Evolutionary conservation across 2,113 vertebrate species (phyloP).

Genomic region (Petromus typicus): DNA sequence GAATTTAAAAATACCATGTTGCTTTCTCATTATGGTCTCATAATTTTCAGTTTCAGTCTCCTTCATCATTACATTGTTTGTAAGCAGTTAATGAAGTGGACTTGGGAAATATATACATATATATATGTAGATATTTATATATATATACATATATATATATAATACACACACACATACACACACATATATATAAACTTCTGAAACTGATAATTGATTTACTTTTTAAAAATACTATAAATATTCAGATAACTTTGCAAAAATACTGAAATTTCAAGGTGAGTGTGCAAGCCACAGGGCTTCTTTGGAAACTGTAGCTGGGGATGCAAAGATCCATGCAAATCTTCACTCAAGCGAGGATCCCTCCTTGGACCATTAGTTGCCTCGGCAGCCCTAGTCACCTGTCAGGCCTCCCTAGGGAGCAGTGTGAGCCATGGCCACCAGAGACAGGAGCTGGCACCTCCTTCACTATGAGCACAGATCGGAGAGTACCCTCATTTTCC

Average conservation of each 20-base stretch:
- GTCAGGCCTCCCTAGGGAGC: not conserved
- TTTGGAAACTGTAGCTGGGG: not conserved
- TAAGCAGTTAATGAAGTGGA: slow-evolving; percentile 54
- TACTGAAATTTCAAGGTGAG: not conserved
- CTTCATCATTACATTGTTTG: slow-evolving; percentile 10
- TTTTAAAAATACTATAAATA: not conserved
- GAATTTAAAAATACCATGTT: slow-evolving; percentile 41
- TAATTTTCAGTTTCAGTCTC: not conserved
- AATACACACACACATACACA: no score
- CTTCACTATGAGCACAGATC: not conserved
- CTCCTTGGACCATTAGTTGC: not conserved
- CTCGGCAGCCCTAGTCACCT: not conserved
- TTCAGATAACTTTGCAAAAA: not conserved
- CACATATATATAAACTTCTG: not conserved
- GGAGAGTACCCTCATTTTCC: not conserved
- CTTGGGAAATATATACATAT: not conserved
- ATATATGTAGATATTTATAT: not conserved
- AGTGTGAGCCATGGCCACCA: not conserved
- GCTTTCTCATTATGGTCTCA: slow-evolving; percentile 45
- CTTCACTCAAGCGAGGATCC: not conserved
- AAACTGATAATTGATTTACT: not conserved
- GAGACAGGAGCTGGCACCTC: not conserved
- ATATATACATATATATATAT: no score
- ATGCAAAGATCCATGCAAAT: not conserved
- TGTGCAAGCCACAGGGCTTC: not conserved